Conservation (phyloP, 2,113 vertebrate genomes). For the Amphiprion ocellaris region DNA sequence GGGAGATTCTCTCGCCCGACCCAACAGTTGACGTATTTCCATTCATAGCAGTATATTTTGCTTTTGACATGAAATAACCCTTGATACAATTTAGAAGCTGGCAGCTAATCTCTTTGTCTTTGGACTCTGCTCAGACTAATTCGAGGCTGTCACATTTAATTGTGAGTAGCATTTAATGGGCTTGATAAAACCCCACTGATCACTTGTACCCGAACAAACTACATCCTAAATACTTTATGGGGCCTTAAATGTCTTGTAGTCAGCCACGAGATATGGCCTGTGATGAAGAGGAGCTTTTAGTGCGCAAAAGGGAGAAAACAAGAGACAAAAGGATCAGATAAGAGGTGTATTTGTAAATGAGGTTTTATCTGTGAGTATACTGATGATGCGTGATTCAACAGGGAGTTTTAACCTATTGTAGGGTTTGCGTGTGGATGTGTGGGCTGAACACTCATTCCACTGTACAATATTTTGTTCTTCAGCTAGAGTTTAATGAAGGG, state of each 20-base stretch:
- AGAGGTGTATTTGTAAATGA: conserved; percentile 32
- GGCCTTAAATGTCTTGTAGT: conserved; percentile 75
- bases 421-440: background rate
- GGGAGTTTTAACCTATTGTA: background rate
- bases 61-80: conserved; percentile 49
- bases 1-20: background rate
- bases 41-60: conserved; percentile 29
- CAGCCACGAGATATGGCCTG: conserved; percentile 38
- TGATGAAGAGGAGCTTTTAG: conserved; percentile 30
- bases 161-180: conserved; percentile 74
- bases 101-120: conserved; percentile 67
- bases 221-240: conserved; percentile 78
- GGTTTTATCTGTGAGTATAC: conserved; percentile 44
- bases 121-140: conserved; percentile 60
- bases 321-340: background rate
- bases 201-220: conserved; percentile 75
- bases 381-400: conserved; percentile 27
- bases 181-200: conserved; percentile 77
- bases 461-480: conserved; percentile 11
- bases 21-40: background rate
- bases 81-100: conserved; percentile 54
- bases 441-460: background rate
- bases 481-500: conserved; percentile 27
- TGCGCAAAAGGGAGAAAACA: conserved; percentile 8
- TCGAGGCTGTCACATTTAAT: conserved; percentile 75